Conservation (phyloP, 2,113 vertebrate species). For the Trematocara zebra region DNA sequence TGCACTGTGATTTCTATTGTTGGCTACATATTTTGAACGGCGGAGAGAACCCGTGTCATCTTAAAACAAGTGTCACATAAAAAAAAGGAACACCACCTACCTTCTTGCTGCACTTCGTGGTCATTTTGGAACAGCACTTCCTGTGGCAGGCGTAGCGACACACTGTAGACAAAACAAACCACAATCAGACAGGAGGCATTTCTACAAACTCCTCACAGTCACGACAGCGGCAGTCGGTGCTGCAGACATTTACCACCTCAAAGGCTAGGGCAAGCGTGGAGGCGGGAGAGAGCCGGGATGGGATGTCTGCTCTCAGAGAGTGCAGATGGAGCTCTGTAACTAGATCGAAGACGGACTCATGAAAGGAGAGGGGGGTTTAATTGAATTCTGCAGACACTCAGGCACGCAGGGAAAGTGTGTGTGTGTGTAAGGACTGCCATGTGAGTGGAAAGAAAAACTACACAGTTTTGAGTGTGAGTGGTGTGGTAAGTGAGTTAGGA, state of each 20-base stretch:
- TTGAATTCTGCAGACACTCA: background rate
- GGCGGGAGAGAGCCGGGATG: background rate
- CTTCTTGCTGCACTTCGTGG: conserved; percentile 91
- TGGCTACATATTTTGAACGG: background rate
- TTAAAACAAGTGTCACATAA: background rate
- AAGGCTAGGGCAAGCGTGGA: background rate
- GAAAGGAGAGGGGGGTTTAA: conserved; percentile 19
- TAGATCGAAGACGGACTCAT: conserved; percentile 31
- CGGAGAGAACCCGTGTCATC: background rate
- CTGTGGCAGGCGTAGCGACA: conserved; percentile 96
- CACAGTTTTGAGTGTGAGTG: conserved; percentile 1
- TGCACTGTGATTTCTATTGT: background rate
- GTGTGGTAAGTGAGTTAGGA: conserved; percentile 38
- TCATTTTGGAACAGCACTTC: conserved; percentile 93
- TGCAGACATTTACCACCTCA: background rate
- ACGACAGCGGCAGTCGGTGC: background rate
- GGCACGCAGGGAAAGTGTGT: background rate
- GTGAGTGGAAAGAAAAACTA: conserved; percentile 28
- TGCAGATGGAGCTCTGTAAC: conserved; percentile 7
- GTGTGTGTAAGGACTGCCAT: background rate
- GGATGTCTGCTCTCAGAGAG: background rate
- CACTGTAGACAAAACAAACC: conserved; percentile 67
- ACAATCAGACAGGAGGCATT: background rate
- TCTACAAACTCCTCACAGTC: background rate
- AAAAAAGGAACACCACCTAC: conserved; percentile 61